Evolutionary conservation across 1,140 invertebrate species (phyloP).

Genomic region (Drosophila triauraria): DNA sequence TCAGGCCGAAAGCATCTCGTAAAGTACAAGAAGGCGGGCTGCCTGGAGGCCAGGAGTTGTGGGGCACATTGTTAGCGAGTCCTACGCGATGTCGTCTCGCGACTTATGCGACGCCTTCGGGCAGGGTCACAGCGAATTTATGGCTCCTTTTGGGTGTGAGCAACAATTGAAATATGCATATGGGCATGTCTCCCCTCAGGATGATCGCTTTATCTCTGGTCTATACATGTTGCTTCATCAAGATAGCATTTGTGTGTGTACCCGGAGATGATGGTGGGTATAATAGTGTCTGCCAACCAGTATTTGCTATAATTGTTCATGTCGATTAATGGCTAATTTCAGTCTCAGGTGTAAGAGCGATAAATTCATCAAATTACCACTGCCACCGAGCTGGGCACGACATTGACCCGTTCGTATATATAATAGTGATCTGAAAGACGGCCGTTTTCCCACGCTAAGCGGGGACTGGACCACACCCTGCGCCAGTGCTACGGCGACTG

Average conservation of each 20-base stretch:
- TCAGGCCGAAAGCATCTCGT: slow-evolving; percentile 56
- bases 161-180: slow-evolving; percentile 25
- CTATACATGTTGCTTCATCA: neutral
- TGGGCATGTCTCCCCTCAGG: neutral
- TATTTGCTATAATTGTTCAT: slow-evolving; percentile 4
- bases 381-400: slow-evolving; percentile 1
- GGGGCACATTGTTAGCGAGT: slow-evolving; percentile 50
- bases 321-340: slow-evolving; percentile 2
- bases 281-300: neutral
- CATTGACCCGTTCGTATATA: slow-evolving; percentile 25
- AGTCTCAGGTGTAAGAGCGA: slow-evolving; percentile 6
- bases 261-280: slow-evolving; percentile 1
- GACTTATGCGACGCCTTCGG: slow-evolving; percentile 37
- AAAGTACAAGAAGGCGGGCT: slow-evolving; percentile 45
- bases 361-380: slow-evolving; percentile 23
- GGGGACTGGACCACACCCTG: slow-evolving; percentile 32
- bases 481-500: neutral
- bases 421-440: slow-evolving; percentile 10
- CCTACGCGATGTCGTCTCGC: slow-evolving; percentile 48
- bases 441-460: slow-evolving; percentile 37
- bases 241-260: neutral
- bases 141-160: slow-evolving; percentile 26
- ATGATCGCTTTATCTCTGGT: slow-evolving; percentile 17
- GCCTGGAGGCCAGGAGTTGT: slow-evolving; percentile 20
- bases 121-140: slow-evolving; percentile 47